Evolutionary conservation across 2,888 invertebrate genomes (phyloP).

Genomic region (Rhyacophila evoluta): DNA sequence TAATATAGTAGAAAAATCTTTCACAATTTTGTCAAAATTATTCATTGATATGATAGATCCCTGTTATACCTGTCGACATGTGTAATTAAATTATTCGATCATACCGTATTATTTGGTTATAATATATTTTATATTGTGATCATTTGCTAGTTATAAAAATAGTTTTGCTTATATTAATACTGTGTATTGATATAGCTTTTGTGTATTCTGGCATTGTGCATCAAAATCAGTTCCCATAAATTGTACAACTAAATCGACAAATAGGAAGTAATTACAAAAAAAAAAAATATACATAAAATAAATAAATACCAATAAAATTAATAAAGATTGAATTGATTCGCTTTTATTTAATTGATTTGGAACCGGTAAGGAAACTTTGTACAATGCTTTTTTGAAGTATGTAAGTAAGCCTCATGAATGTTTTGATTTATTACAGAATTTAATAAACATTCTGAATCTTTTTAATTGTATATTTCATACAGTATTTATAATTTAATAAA

Average conservation of each 20-base stretch:
- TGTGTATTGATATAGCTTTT: conserved; percentile 32
- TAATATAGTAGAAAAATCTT: not conserved
- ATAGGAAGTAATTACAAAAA: not conserved
- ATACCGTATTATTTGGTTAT: conserved; percentile 3
- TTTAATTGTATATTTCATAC: conserved; percentile 22
- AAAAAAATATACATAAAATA: too few relatives aligned
- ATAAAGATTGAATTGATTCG: not conserved
- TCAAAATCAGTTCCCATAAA: not conserved
- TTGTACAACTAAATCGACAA: not conserved
- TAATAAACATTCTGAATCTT: not conserved
- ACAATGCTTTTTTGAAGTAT: not conserved
- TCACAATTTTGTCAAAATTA: conserved; percentile 24
- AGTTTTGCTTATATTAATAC: conserved; percentile 35
- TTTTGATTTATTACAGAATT: not conserved
- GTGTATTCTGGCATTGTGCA: conserved; percentile 1
- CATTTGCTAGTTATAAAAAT: conserved; percentile 2
- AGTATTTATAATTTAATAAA: conserved; percentile 24
- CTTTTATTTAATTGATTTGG: not conserved
- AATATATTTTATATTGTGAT: conserved; percentile 16
- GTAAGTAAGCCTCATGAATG: not conserved
- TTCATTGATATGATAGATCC: conserved; percentile 18
- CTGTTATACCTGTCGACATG: not conserved
- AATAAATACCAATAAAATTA: not conserved
- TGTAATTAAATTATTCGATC: not conserved
- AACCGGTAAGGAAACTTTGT: not conserved